phyloP scores from a whole-genome alignment of 2,888 invertebrate species.

The Molorchus minor region DNA sequence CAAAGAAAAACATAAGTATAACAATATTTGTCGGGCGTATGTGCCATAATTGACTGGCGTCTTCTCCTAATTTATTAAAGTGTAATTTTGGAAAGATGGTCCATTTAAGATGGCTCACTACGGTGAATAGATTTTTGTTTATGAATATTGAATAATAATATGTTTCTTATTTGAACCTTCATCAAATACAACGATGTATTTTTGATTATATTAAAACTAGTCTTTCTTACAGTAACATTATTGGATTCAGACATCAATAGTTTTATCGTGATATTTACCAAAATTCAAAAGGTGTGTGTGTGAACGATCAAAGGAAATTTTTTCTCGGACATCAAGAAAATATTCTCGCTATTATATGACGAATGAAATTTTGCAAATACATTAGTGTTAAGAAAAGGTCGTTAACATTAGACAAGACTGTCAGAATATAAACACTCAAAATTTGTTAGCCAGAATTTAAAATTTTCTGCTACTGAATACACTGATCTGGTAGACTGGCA shows the following conservation, averaged over 20 bases:
- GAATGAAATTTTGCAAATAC: neutral
- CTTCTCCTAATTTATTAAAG: neutral
- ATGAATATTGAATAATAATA: no score
- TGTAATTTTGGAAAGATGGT: neutral
- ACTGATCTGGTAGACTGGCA: neutral
- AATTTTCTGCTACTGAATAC: neutral
- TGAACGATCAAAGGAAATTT: neutral
- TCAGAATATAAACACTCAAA: no score
- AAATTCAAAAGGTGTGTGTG: neutral
- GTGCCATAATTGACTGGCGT: no score
- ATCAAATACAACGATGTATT: neutral
- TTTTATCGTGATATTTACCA: neutral
- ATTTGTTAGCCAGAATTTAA: neutral
- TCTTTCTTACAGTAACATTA: neutral
- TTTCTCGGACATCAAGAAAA: neutral
- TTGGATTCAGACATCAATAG: neutral
- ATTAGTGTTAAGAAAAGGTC: neutral
- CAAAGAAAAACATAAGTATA: no score
- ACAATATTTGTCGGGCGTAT: neutral
- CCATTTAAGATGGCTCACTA: neutral
- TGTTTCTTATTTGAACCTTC: neutral
- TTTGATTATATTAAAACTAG: neutral
- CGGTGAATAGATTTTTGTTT: neutral
- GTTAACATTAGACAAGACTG: neutral
- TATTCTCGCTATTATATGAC: neutral